Percentiles rank a stretch among this genome's conserved stretches.
These are phyloP conservation scores for Bos indicus DNA, from an alignment of 2,113 vertebrate genomes.

Conservation along the genomic window DNA sequence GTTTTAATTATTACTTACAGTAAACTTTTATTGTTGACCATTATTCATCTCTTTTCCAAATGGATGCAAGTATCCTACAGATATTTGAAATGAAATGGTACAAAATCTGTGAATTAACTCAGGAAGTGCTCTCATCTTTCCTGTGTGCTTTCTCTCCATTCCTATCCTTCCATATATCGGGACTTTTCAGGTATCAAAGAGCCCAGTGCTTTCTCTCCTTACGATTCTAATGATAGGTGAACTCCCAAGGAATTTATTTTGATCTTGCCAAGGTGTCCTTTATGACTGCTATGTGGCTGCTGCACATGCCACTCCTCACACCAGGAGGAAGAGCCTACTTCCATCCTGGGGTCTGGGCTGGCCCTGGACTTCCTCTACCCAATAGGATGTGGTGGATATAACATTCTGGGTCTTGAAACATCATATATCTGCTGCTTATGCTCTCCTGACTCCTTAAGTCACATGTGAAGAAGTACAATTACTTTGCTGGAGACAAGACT, in stretches of 20 bases:
- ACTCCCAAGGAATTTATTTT: not conserved
- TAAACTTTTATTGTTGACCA: not conserved
- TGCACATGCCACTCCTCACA: accelerated
- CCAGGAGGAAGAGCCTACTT: accelerated
- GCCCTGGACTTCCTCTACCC: not conserved
- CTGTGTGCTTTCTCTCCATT: not conserved
- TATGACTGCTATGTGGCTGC: not conserved
- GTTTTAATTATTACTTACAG: conserved; percentile 30
- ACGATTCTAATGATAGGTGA: not conserved
- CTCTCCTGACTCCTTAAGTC: not conserved
- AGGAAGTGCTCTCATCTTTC: not conserved
- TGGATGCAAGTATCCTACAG: not conserved
- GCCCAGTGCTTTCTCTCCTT: not conserved
- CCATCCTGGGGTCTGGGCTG: not conserved
- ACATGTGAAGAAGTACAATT: not conserved
- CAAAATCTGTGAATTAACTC: not conserved
- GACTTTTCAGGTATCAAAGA: not conserved
- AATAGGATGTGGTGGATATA: not conserved
- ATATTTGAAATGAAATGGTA: not conserved
- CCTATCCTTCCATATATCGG: not conserved
- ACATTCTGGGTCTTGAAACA: not conserved
- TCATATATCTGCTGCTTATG: not conserved
- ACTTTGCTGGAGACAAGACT: not conserved
- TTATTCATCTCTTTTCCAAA: conserved; percentile 5
- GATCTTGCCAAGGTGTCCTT: not conserved